Evolutionary conservation across 2,888 invertebrate genomes (phyloP), one percentile per base, ranked within the genome.

Genomic region (Limnephilus lunatus): DNA sequence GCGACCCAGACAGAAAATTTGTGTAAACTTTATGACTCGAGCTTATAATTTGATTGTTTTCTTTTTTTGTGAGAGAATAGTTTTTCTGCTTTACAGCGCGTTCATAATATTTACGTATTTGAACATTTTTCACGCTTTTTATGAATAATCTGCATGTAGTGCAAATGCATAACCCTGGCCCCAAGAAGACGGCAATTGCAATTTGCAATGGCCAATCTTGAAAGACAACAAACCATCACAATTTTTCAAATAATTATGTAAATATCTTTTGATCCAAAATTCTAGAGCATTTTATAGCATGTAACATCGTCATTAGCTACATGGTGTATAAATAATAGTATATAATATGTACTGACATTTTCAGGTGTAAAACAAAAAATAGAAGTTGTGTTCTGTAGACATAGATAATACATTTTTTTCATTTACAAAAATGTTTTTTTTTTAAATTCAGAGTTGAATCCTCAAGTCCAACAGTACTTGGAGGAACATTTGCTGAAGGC

Each of bases 401-500:
- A n/a, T n/a, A n/a, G 7, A 30, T 39, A 39, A 39, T 39, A 0
- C 19, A 48, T 35, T 35, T 14, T 30, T n/a, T 44, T 48, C 53
- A 53, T 31, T n/a, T n/a, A 88, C 39, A 53, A 68, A 68, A 68
- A 68, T 48, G 2, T 39, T 80, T 32, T 3, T 82, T 19, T 90
- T 44, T 92, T 91, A 90, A 53, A 95, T 95, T 83, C 94, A 98
- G 98, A 97, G 94, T 95, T 98, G 91, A 97, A 98, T 95, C 97
- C 97, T 0, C 97, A 98, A 96, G 98, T 99, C 7, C 98, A 98
- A 94, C 97, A 97, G 94, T 99, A 99, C 95, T 95, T 99, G 91
- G 98, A 98, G 94, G 98, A 98, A 94, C 98, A 99, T 94, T 95
- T 98, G 44, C 96, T 98, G 94, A 98, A 98, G 94, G 97, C 98